Base-by-base conservation (phyloP, 2,888 invertebrate genomes). In the Horisme vitalbata region DNA sequence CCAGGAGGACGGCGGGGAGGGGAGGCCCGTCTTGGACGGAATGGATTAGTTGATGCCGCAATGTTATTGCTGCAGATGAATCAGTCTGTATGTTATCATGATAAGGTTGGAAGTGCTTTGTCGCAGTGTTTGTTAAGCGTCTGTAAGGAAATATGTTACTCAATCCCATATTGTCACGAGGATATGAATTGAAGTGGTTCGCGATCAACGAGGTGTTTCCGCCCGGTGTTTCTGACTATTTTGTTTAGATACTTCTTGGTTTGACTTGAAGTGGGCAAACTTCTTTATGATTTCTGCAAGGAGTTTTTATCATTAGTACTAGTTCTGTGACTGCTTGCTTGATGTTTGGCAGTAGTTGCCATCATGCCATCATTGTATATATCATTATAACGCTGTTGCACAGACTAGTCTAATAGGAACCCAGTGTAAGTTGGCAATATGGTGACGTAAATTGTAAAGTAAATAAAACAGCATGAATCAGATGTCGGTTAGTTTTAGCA, bases 151-250 rank as follows among this genome's bases (percentile, higher is more conserved):
- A 75, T 75, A 73, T 79, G 77, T 85, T 85, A 87, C 79, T 83
- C 84, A 86, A 88, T 85, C 81, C 76, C 70, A 72, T 84, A 83
- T 83, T 83, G 83, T 83, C 79, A 82, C 77, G 79, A 83, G 83
- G 83, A 83, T 84, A 85, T 84, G 82, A 84, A 79, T 81, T 84
- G 84, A 82, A 86, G 85, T 86, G 87, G 85, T 87, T 84, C 79
- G 86, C 81, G 84, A 85, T 85, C 84, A 88, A 87, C 85, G 78
- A 82, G 83, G 72, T 71, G 80, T 75, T 87, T 88, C 88, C 88
- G 88, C 71, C 74, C 83, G 82, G 83, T 84, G 85, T 81, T 82
- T 70, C 63, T 62, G 59, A 60, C 61, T 47, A 60, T 59, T 53
- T 59, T 68, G 72, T 67, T 71, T 69, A 63, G 63, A 71, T 64